Base-by-base conservation (phyloP, 2,113 vertebrate genomes). In the Pimephales promelas region DNA sequence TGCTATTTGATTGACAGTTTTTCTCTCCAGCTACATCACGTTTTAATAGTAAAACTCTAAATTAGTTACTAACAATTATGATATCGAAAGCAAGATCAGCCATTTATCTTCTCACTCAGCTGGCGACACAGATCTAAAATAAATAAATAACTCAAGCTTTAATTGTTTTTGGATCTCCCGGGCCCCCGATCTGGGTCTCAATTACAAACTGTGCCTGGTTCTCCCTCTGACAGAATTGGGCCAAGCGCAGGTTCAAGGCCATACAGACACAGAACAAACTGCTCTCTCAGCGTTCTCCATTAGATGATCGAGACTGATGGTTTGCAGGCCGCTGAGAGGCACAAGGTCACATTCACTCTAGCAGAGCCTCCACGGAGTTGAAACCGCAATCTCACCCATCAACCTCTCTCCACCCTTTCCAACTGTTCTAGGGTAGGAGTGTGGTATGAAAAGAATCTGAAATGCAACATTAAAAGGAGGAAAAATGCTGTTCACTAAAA, bases 161-260 rank as follows among this genome's bases (percentile, higher is more conserved):
- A 80, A 80, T 80, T 80, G 78, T 66, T 80, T 28, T 31, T 18
- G 9, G 9, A 16, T 80, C 78, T 64, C 78, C 76, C 13, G 14
- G 78, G 78, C 2, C 16, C 24, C 43, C 43, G 66, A 80, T 45
- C 43, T 66, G 59, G 43, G 78, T 66, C 78, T 80, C 78, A 64
- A 80, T 66, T 80, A 80, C 78, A 80, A 80, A 66, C 78, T 49
- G 43, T 66, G 78, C 40, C 43, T 80, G 43, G n/a, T 45, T 78
- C 75, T 78, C 20, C 36, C 10, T 43, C 9, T 47, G 54, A 79
- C 64, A 84, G 64, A 84, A 79, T 24, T 79, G 75, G 83, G 75
- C 24, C 49, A 66, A 59, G 20, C 18, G 59, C 71, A 77, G 18
- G 36, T 62, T 79, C 77, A 76, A 72, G 43, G 70, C 31, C 76